Evolutionary conservation across 2,888 invertebrate species (phyloP).

Genomic region (Cephonodes hylas): DNA sequence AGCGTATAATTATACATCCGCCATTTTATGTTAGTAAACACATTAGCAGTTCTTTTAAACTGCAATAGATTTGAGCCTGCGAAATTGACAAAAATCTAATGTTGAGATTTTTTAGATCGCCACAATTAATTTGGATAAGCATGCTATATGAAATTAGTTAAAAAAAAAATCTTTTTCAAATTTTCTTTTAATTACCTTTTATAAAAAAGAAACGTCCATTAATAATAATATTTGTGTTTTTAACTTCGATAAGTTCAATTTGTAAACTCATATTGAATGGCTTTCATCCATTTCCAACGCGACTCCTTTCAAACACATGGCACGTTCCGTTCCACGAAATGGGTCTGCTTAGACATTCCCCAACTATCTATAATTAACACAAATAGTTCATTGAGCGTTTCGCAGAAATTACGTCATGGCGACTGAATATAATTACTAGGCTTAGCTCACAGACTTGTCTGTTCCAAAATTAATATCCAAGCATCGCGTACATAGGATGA

Average conservation of each 20-base stretch:
- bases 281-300: background rate
- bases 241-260: too few relatives aligned
- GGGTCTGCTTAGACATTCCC: background rate
- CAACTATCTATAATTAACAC: background rate
- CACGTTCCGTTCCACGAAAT: background rate
- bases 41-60: too few relatives aligned
- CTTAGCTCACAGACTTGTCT: background rate
- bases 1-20: too few relatives aligned
- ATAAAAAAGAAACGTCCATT: too few relatives aligned
- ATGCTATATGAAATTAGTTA: background rate
- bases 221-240: too few relatives aligned
- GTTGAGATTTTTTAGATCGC: too few relatives aligned
- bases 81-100: background rate
- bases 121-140: background rate
- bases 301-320: background rate
- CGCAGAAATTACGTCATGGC: background rate
- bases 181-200: too few relatives aligned
- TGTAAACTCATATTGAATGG: background rate
- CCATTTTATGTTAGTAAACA: too few relatives aligned
- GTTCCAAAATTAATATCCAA: too few relatives aligned
- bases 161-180: background rate
- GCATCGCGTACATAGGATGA: too few relatives aligned
- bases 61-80: background rate
- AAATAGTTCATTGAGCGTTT: background rate
- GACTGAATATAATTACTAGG: background rate